These are phyloP conservation scores for Sitobion miscanthi DNA, from an alignment of 1,140 invertebrate species.

Conservation along the genomic window DNA sequence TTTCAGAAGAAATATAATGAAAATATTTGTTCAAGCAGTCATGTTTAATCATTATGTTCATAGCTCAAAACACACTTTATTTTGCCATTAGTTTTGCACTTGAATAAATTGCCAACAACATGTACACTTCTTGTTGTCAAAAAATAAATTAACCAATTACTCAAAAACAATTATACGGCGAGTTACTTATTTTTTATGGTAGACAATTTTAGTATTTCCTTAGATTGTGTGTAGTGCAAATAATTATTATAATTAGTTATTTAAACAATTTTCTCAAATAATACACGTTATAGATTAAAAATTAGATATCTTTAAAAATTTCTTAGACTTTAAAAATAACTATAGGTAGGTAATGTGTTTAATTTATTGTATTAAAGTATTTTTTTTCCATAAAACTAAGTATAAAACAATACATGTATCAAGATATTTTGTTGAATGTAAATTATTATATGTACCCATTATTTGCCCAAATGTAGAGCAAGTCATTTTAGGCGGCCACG, in stretches of 20 bases:
- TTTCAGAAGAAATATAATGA: not conserved
- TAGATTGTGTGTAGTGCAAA: not conserved
- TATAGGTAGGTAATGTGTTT: no score
- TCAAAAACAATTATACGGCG: not conserved
- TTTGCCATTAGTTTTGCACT: not conserved
- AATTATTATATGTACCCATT: no score
- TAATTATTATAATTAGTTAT: not conserved
- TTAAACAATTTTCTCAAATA: not conserved
- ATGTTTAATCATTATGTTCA: not conserved
- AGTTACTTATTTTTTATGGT: not conserved
- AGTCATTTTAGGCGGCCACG: no score
- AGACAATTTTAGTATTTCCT: not conserved
- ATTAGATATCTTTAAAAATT: no score
- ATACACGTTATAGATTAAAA: no score
- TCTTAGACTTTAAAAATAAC: no score
- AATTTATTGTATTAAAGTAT: no score
- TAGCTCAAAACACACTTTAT: not conserved
- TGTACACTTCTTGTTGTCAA: not conserved
- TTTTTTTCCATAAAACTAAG: no score
- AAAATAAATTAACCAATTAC: conserved; percentile 6
- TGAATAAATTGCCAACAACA: not conserved
- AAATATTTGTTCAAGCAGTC: not conserved
- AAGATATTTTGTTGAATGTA: no score
- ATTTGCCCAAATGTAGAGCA: no score
- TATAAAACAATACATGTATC: no score